Evolutionary conservation across 2,888 invertebrate genomes (phyloP).

Genomic region (Mactromeris polynyma): DNA sequence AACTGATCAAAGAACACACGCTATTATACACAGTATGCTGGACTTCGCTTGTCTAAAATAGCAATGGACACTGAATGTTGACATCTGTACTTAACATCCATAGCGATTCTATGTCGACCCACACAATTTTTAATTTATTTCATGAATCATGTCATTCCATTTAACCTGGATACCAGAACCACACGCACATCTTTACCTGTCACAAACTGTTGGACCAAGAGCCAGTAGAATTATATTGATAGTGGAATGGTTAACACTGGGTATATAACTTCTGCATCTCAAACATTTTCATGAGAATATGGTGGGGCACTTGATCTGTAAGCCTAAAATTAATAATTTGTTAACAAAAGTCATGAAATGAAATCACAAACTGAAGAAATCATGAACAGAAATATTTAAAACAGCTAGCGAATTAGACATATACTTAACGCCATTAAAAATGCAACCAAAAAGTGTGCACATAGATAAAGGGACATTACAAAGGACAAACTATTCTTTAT

Average conservation of each 20-base stretch:
- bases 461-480: too few species aligned
- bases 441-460: too few species aligned
- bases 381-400: not conserved
- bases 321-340: slow-evolving; percentile 54
- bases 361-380: not conserved
- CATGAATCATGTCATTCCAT: not conserved
- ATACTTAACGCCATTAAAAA: too few species aligned
- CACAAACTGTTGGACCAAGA: slow-evolving; percentile 15
- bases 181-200: not conserved
- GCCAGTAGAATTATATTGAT: slow-evolving; percentile 20
- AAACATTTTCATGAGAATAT: slow-evolving; percentile 57
- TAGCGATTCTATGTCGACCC: too few species aligned
- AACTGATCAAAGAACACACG: too few species aligned
- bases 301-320: slow-evolving; percentile 64
- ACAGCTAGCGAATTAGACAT: too few species aligned
- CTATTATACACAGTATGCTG: too few species aligned
- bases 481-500: too few species aligned
- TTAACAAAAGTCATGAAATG: not conserved
- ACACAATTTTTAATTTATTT: not conserved
- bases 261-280: slow-evolving; percentile 21
- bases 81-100: too few species aligned
- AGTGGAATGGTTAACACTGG: slow-evolving; percentile 42
- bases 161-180: not conserved
- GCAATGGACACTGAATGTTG: too few species aligned
- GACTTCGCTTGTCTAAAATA: too few species aligned